These are phyloP conservation scores for Dissostichus mawsoni DNA, from an alignment of 2,113 vertebrate species.

Conservation along the genomic window DNA sequence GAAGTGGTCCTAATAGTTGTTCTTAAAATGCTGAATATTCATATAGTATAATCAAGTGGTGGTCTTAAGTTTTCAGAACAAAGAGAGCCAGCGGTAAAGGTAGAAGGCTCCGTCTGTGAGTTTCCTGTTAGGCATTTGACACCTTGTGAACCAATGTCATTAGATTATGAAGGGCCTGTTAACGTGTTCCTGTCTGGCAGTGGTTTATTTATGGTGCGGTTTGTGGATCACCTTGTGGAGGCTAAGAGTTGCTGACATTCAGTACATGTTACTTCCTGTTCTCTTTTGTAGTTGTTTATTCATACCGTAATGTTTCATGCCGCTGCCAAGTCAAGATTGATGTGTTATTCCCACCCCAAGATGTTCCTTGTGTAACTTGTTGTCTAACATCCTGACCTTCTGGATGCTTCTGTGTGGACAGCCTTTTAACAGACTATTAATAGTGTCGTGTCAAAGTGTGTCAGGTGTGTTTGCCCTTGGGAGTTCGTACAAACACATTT, in stretches of 20 bases:
- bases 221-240: conserved; percentile 25
- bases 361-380: conserved; percentile 14
- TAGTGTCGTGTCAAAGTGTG: conserved; percentile 57
- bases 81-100: too few relatives aligned
- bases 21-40: too few relatives aligned
- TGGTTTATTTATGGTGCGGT: conserved; percentile 17
- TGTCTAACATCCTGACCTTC: conserved; percentile 53
- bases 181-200: conserved; percentile 19
- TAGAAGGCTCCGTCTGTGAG: neutral
- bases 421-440: conserved; percentile 52
- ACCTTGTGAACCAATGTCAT: conserved; percentile 19
- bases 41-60: too few relatives aligned
- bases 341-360: conserved; percentile 23
- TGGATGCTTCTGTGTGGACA: conserved; percentile 47
- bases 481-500: neutral
- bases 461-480: conserved; percentile 37
- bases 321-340: conserved; percentile 28
- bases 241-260: conserved; percentile 28
- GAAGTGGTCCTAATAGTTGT: too few relatives aligned
- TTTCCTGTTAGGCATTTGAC: conserved; percentile 24
- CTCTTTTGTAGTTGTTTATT: conserved; percentile 20
- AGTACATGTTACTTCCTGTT: conserved; percentile 40
- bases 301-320: conserved; percentile 22
- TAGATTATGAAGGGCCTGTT: conserved; percentile 29
- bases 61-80: too few relatives aligned